A percentile compares a stretch with the other conserved stretches of the same genome.
phyloP scores from a whole-genome alignment of 1,140 invertebrate species.

The Coptotermes formosanus region DNA sequence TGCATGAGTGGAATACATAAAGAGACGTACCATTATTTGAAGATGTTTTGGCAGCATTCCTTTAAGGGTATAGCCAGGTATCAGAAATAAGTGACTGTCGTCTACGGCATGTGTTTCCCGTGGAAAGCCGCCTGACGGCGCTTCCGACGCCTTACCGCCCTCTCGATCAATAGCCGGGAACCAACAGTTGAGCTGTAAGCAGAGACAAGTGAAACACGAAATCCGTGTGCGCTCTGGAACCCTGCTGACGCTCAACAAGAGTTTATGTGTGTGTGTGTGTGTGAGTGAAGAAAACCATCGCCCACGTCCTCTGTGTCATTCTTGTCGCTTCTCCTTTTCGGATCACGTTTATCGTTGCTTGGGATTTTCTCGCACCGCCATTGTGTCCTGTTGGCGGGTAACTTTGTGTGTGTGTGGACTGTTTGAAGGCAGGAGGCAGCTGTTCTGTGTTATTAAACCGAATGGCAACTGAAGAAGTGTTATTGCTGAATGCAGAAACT shows the following conservation, averaged over 20 bases:
- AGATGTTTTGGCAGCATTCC: neutral
- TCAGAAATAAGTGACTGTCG: neutral
- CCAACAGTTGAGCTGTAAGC: neutral
- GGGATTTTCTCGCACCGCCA: neutral
- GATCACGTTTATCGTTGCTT: neutral
- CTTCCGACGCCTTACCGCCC: slow-evolving; percentile 3
- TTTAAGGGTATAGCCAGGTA: neutral
- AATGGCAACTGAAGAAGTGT: neutral
- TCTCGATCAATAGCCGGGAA: neutral
- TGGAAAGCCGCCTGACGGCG: slow-evolving; percentile 15
- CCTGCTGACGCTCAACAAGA: neutral
- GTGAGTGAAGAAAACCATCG: neutral
- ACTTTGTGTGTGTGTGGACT: neutral
- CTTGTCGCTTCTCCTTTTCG: neutral
- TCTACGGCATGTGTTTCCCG: neutral
- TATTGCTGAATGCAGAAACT: neutral
- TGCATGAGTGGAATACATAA: neutral
- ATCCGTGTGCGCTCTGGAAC: neutral
- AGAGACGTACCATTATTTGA: neutral
- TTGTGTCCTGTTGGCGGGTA: neutral
- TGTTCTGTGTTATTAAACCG: neutral
- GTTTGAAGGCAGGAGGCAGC: neutral
- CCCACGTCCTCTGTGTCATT: neutral
- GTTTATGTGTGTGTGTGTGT: neutral
- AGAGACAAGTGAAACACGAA: neutral